Conservation (phyloP, 2,888 invertebrate genomes). For the Hirtodrosophila cameraria region DNA sequence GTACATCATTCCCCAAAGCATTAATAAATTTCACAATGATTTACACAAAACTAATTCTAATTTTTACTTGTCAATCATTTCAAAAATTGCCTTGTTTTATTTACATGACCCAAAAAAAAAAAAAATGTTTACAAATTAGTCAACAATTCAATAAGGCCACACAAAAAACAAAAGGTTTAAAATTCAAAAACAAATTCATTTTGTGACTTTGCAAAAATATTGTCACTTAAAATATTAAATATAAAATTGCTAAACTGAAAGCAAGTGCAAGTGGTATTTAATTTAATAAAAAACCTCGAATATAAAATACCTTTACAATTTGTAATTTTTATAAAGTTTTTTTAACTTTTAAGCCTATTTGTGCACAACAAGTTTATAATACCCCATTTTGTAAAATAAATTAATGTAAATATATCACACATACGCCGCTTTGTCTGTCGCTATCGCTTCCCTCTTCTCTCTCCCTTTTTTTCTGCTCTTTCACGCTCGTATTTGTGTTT, state of each 20-base stretch:
- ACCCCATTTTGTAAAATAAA: not conserved
- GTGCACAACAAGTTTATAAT: not conserved
- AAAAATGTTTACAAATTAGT: constrained; percentile 17
- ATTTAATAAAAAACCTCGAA: too few species aligned
- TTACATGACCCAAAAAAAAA: not conserved
- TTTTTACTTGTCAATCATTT: constrained; percentile 16
- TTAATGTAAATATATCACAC: constrained; percentile 34
- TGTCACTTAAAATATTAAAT: constrained; percentile 14
- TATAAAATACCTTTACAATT: too few species aligned
- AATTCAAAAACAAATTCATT: constrained; percentile 18
- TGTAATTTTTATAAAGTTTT: too few species aligned
- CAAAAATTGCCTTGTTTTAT: constrained; percentile 19
- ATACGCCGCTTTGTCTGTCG: constrained; percentile 63
- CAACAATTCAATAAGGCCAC: constrained; percentile 26
- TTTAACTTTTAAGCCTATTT: too few species aligned
- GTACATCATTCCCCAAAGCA: not conserved
- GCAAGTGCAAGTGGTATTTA: too few species aligned
- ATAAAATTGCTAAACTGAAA: constrained; percentile 30
- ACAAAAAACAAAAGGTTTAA: not conserved
- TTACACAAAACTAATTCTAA: constrained; percentile 15
- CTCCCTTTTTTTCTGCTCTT: not conserved
- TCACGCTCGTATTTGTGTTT: not conserved
- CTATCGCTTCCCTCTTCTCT: not conserved
- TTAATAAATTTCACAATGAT: not conserved
- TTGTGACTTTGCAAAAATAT: constrained; percentile 11